phyloP scores from a whole-genome alignment of 2,888 invertebrate genomes.

The Stictocephala bisonia region DNA sequence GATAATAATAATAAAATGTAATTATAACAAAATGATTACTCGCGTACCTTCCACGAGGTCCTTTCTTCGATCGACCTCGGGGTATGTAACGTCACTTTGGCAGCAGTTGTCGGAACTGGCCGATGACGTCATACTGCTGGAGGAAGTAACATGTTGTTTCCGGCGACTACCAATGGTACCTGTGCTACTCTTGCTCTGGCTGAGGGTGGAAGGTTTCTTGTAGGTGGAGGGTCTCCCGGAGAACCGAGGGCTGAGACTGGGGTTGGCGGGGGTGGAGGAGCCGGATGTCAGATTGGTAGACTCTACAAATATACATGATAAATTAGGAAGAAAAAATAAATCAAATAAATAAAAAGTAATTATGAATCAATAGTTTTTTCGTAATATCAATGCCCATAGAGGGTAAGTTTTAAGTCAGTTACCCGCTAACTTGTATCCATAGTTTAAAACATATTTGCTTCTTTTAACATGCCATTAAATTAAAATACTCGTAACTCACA shows the following conservation, averaged over 20 bases:
- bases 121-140: slow-evolving; percentile 54
- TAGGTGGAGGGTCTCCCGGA: slow-evolving; percentile 32
- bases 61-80: slow-evolving; percentile 46
- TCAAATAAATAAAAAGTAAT: too few relatives aligned
- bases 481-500: too few relatives aligned
- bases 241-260: slow-evolving; percentile 53
- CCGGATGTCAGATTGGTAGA: slow-evolving; percentile 54
- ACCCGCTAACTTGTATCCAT: too few relatives aligned
- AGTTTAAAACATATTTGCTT: too few relatives aligned
- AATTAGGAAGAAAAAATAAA: too few relatives aligned
- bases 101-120: slow-evolving; percentile 54
- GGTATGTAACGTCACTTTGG: slow-evolving; percentile 53
- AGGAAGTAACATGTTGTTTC: slow-evolving; percentile 54
- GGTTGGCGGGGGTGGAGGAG: slow-evolving; percentile 52
- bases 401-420: too few relatives aligned
- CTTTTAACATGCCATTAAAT: too few relatives aligned
- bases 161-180: slow-evolving; percentile 52
- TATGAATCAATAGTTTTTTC: too few relatives aligned
- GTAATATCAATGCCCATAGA: too few relatives aligned
- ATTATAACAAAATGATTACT: neutral
- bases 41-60: slow-evolving; percentile 50
- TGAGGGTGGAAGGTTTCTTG: slow-evolving; percentile 36
- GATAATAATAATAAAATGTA: too few relatives aligned
- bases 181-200: slow-evolving; percentile 50
- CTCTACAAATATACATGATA: slow-evolving; percentile 38